Conservation (phyloP, 2,797 vertebrate species). For the Falco peregrinus region DNA sequence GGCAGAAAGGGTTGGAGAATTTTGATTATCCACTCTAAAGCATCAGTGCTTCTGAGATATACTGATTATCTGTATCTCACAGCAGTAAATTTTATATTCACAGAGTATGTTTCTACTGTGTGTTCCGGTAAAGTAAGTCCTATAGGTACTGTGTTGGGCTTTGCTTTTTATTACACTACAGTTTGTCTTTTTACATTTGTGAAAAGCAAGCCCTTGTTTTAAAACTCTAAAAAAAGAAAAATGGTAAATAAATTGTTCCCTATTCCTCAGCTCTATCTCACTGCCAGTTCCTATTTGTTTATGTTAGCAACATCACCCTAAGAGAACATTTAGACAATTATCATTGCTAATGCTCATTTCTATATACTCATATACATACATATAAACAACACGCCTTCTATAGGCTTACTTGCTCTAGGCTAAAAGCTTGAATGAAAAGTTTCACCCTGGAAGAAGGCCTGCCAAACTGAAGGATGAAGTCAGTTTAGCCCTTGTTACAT, state of each 20-base stretch:
- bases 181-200: constrained; percentile 1
- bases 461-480: constrained; percentile 25
- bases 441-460: background rate
- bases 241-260: background rate
- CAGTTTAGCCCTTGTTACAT: background rate
- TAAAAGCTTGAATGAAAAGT: constrained; percentile 8
- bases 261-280: background rate
- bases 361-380: background rate
- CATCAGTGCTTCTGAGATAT: background rate
- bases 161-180: background rate
- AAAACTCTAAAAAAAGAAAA: constrained; percentile 19
- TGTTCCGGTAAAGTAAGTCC: background rate
- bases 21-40: constrained; percentile 24
- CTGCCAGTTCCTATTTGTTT: background rate
- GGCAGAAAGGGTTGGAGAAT: background rate
- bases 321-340: background rate
- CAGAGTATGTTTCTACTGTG: background rate
- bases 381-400: background rate
- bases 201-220: background rate
- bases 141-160: background rate
- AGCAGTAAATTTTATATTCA: background rate
- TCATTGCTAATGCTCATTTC: background rate
- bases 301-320: background rate
- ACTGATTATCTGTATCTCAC: background rate
- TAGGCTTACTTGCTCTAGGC: background rate